Evolutionary conservation across 2,113 vertebrate genomes (phyloP), one percentile per base, ranked within the genome.

Genomic region (Sula dactylatra): DNA sequence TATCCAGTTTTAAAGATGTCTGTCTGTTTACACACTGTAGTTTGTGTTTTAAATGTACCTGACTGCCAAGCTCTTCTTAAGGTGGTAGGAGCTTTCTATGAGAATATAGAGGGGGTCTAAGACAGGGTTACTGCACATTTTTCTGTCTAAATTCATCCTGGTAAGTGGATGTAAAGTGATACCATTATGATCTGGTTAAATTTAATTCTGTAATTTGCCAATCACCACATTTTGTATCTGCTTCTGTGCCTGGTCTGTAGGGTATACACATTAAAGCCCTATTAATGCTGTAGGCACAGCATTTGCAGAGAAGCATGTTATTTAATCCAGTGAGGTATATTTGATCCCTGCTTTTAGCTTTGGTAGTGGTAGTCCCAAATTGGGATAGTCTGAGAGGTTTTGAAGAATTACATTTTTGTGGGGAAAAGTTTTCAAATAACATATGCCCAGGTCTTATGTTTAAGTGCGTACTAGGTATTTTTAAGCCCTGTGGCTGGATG

Each of bases 291-390:
- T 26, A 92, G 71, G 62, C 79, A 85, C 31, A 76, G 34, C 1
- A 2, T 82, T 93, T 82, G 36, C 55, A 73, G 82, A 73, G 79
- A 79, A 71, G 38, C 49, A 58, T 92, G 95, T 80, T 86, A 92
- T 90, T 96, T 86, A 85, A 92, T 90, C 82, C 93, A 26, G 88
- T 94, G 94, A 92, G n/a, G 50, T 80, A 92, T 92, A 95, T 90
- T 88, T 93, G 79, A 96, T 95, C 72, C 64, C 42, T 80, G 38
- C 54, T 82, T 88, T 95, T 95, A 90, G 73, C 50, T 93, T 32
- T 90, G 54, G 90, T 86, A 56, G 56, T 69, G 44, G 78, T 80
- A 78, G 74, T 81, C 67, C 32, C 45, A 93, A 78, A 92, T 44
- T 88, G 67, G n/a, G 50, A 74, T 38, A 89, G n/a, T 85, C 50